phyloP scores from a whole-genome alignment of 2,888 invertebrate species.

The Eupeodes latifasciatus region DNA sequence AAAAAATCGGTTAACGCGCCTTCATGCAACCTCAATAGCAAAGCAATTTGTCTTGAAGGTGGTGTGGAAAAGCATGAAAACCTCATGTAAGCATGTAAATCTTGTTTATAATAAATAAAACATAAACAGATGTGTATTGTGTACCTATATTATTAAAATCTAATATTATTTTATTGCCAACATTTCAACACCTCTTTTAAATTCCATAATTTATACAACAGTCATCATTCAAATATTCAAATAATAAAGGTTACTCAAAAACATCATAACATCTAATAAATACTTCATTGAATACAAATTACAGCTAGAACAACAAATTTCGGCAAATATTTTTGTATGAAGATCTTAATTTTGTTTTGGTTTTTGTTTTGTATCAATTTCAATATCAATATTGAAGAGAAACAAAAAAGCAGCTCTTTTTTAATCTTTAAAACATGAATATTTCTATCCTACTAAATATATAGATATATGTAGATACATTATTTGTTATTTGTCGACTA shows the following conservation, averaged over 20 bases:
- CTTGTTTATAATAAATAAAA: too few species aligned
- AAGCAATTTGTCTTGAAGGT: too few species aligned
- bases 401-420: slow-evolving; percentile 25
- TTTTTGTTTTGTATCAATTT: neutral
- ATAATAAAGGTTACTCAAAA: slow-evolving; percentile 45
- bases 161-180: too few species aligned
- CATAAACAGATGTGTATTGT: too few species aligned
- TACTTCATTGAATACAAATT: slow-evolving; percentile 31
- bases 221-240: neutral
- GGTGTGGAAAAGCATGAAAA: too few species aligned
- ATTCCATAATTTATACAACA: slow-evolving; percentile 48
- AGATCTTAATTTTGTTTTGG: slow-evolving; percentile 39
- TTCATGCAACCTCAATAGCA: too few species aligned
- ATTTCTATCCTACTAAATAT: slow-evolving; percentile 4
- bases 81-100: too few species aligned
- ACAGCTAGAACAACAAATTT: slow-evolving; percentile 54
- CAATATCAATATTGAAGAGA: slow-evolving; percentile 9
- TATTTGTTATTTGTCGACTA: neutral
- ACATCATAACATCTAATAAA: slow-evolving; percentile 67
- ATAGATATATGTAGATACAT: neutral
- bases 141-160: too few species aligned
- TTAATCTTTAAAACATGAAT: slow-evolving; percentile 39
- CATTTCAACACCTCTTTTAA: neutral
- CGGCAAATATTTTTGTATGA: slow-evolving; percentile 22
- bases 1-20: too few species aligned